These are phyloP conservation scores for Ectropis crepuscularia DNA, from an alignment of 2,888 invertebrate species.

Conservation along the genomic window DNA sequence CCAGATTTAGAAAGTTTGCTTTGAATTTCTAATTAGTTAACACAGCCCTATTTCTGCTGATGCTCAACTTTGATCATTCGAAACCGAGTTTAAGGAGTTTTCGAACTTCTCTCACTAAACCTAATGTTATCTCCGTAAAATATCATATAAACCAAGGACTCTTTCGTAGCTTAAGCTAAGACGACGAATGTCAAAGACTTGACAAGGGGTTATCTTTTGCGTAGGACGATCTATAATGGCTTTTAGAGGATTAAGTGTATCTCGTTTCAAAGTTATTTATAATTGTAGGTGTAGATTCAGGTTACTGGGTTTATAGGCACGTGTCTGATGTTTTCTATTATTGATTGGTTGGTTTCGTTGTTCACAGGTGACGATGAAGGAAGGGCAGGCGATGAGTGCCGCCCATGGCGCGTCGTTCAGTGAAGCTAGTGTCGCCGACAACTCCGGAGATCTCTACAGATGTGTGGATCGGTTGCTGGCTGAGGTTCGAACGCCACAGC, in stretches of 20 bases:
- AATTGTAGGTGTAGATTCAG: neutral
- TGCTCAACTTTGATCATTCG: constrained; percentile 23
- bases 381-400: constrained; percentile 88
- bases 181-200: neutral
- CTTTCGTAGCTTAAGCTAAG: constrained; percentile 2
- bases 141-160: neutral
- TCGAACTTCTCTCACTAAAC: neutral
- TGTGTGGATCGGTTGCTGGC: constrained; percentile 89
- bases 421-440: constrained; percentile 93
- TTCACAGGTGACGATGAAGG: constrained; percentile 87
- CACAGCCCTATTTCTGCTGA: constrained; percentile 24
- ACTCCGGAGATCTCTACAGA: constrained; percentile 89
- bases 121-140: neutral
- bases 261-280: neutral
- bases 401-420: constrained; percentile 89
- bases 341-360: constrained; percentile 31
- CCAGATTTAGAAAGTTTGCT: constrained; percentile 29
- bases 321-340: neutral
- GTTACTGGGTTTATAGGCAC: too few species aligned
- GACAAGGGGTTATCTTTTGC: constrained; percentile 2
- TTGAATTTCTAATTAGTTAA: constrained; percentile 33
- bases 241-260: neutral
- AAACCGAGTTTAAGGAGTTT: constrained; percentile 2
- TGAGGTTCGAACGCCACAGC: constrained; percentile 87
- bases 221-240: constrained; percentile 1